Conservation (phyloP, 2,888 invertebrate species). For the Furcula furcula region DNA sequence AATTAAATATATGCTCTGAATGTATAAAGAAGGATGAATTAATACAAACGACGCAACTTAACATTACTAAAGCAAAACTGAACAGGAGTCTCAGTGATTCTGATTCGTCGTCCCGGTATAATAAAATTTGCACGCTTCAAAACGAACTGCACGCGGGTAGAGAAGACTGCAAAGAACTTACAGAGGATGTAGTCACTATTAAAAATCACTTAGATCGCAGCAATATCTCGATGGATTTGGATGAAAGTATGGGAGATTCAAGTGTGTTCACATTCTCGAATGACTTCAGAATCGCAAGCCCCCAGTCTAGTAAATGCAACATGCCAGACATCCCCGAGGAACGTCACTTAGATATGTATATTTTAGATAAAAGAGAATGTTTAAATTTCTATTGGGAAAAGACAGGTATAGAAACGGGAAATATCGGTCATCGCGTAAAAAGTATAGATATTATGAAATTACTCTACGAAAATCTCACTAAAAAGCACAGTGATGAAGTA, state of each 20-base stretch:
- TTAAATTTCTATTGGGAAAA: conserved; percentile 55
- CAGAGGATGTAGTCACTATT: conserved; percentile 67
- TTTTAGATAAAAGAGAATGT: conserved; percentile 58
- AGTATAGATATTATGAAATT: conserved; percentile 65
- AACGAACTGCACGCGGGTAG: conserved; percentile 64
- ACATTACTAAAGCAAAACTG: conserved; percentile 35
- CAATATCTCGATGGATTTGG: conserved; percentile 61
- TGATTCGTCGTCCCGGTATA: conserved; percentile 57
- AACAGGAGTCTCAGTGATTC: conserved; percentile 65
- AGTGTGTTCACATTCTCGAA: conserved; percentile 39
- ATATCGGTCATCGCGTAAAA: conserved; percentile 41
- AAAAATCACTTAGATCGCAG: conserved; percentile 65
- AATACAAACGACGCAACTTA: conserved; percentile 32
- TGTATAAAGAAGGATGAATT: conserved; percentile 44
- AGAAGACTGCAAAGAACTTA: conserved; percentile 68
- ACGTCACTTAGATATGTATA: conserved; percentile 40
- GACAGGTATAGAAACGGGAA: conserved; percentile 44
- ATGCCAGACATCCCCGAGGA: conserved; percentile 51
- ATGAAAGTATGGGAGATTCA: conserved; percentile 54
- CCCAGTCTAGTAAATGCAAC: conserved; percentile 32
- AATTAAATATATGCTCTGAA: conserved; percentile 32
- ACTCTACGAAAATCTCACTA: conserved; percentile 50
- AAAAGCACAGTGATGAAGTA: conserved; percentile 57
- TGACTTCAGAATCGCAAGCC: conserved; percentile 28
- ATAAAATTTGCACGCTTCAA: conserved; percentile 67